A percentile compares a stretch with the other conserved stretches of the same genome.
These are phyloP conservation scores for Rhaphigaster nebulosa DNA, from an alignment of 2,888 invertebrate genomes.

Conservation along the genomic window DNA sequence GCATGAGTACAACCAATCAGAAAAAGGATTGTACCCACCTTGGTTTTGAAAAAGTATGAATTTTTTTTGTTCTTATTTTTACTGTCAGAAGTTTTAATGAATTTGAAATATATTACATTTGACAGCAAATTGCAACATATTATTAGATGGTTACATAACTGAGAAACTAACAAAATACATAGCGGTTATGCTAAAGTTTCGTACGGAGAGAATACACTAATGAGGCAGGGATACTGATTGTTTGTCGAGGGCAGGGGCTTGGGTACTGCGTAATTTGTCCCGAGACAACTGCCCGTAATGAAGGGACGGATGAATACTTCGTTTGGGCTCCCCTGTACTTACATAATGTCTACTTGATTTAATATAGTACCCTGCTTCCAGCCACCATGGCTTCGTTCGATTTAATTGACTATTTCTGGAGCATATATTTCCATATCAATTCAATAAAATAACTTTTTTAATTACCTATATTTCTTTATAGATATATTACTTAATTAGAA, in stretches of 20 bases:
- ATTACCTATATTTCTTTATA: too few relatives aligned
- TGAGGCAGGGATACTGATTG: conserved; percentile 18
- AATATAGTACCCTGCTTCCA: not conserved
- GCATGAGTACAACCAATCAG: too few relatives aligned
- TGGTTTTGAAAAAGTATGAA: too few relatives aligned
- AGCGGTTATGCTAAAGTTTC: not conserved
- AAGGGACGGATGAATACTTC: conserved; percentile 43
- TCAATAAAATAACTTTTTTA: not conserved
- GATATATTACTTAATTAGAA: too few relatives aligned
- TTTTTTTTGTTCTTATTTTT: too few relatives aligned
- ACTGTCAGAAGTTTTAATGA: too few relatives aligned
- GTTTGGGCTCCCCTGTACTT: conserved; percentile 33
- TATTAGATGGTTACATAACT: not conserved
- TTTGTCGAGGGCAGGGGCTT: not conserved
- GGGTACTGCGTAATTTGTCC: not conserved
- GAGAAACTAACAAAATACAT: not conserved
- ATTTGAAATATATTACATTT: too few relatives aligned
- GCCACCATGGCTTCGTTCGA: not conserved
- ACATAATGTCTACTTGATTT: conserved; percentile 32
- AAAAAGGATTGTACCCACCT: too few relatives aligned
- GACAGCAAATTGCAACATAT: too few relatives aligned
- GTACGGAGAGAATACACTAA: not conserved
- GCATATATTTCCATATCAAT: not conserved
- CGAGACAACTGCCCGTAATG: conserved; percentile 40
- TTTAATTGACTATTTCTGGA: not conserved